Percentiles rank a stretch among this genome's conserved stretches.
These are phyloP conservation scores for Xanthorhoe spadicearia DNA, from an alignment of 2,888 invertebrate species.

Conservation along the genomic window DNA sequence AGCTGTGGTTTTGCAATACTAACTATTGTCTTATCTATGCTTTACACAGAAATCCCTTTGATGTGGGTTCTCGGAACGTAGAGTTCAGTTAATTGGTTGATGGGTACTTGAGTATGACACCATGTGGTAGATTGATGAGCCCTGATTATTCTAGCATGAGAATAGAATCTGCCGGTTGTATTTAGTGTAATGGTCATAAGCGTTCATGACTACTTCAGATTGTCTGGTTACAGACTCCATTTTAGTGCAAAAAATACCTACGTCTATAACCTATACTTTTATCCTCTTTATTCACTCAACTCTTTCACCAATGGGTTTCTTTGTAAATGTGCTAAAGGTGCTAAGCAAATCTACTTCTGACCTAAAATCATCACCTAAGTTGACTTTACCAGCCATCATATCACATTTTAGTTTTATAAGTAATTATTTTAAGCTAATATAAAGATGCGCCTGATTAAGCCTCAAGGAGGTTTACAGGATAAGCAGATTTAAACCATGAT, in stretches of 20 bases:
- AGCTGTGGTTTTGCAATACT: conserved; percentile 19
- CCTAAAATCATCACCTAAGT: too few relatives aligned
- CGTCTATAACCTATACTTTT: too few relatives aligned
- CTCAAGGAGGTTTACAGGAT: background rate
- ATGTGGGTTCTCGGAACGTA: conserved; percentile 46
- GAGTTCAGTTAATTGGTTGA: conserved; percentile 33
- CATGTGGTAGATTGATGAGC: background rate
- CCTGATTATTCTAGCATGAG: background rate
- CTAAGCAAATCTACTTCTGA: too few relatives aligned
- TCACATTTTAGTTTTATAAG: too few relatives aligned
- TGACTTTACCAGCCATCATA: too few relatives aligned
- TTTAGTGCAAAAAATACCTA: too few relatives aligned
- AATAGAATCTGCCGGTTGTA: too few relatives aligned
- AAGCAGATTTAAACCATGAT: conserved; percentile 3
- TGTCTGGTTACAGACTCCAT: background rate
- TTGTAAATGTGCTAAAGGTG: too few relatives aligned
- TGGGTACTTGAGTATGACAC: conserved; percentile 6
- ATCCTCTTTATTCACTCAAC: too few relatives aligned
- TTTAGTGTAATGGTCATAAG: too few relatives aligned
- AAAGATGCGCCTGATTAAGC: background rate
- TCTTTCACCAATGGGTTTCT: too few relatives aligned
- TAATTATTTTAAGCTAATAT: too few relatives aligned
- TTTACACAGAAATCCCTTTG: conserved; percentile 47
- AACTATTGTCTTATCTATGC: conserved; percentile 18
- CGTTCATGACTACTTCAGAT: background rate